These are phyloP conservation scores for Triplophysa yarkandensis DNA, from an alignment of 2,797 vertebrate genomes.

Conservation along the genomic window DNA sequence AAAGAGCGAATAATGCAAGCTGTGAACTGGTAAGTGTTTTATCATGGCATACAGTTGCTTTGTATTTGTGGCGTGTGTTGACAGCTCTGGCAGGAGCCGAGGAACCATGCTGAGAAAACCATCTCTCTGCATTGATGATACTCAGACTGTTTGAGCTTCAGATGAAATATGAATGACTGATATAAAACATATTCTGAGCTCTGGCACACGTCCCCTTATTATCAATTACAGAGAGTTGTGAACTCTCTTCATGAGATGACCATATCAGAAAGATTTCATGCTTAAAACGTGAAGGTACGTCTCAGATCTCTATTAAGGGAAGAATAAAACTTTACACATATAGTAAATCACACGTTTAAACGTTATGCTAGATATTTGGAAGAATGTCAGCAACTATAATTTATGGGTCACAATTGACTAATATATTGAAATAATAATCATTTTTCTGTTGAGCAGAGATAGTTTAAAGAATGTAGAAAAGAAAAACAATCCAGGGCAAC, in stretches of 20 bases:
- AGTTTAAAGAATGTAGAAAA: too few relatives aligned
- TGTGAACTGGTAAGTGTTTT: neutral
- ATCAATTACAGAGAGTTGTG: conserved; percentile 24
- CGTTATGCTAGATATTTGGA: too few relatives aligned
- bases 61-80: conserved; percentile 20
- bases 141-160: conserved; percentile 7
- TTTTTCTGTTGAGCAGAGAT: too few relatives aligned
- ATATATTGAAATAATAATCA: too few relatives aligned
- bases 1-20: neutral
- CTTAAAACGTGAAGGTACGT: conserved; percentile 6
- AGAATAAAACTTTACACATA: too few relatives aligned
- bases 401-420: too few relatives aligned
- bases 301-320: neutral
- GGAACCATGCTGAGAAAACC: conserved; percentile 10
- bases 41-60: neutral
- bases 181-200: conserved; percentile 22
- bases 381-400: too few relatives aligned
- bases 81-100: neutral
- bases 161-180: conserved; percentile 56
- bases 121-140: conserved; percentile 3
- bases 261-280: conserved; percentile 9
- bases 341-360: too few relatives aligned
- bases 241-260: conserved; percentile 7
- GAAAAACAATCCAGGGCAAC: too few relatives aligned
- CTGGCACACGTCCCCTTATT: conserved; percentile 39